Evolutionary conservation across 2,888 invertebrate species (phyloP), one percentile per base, ranked within the genome.

Genomic region (Agrochola circellaris): DNA sequence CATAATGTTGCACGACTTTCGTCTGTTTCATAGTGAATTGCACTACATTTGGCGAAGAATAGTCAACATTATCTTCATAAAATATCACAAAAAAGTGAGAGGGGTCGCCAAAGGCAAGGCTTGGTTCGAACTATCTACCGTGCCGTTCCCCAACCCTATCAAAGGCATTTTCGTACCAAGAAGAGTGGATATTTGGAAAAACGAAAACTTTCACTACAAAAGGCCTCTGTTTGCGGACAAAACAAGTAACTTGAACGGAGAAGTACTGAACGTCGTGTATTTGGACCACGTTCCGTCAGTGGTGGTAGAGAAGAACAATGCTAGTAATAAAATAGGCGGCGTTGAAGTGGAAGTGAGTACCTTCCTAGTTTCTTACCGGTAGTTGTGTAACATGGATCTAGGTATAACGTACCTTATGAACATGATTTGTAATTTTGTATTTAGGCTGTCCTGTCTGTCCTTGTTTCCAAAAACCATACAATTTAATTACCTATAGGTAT

Each of bases 31-130:
- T 71, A 96, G 97, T 82, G 97, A 98, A 9, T 94, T 98, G 81
- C 97, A 98, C 88, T 98, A 98, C 88, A 92, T 98, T 23, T 98
- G 98, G 98, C 98, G 97, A 81, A 97, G 98, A 81, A 97, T 98
- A 68, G 97, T 98, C 30, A 98, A 98, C 87, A 97, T 98, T 0
- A 93, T 98, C 13, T 98, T 98, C 85, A 94, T 98, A 23, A 97
- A 97, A 68, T 97, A 97, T 86, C 97, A 97, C 88, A 94, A 88
- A 69, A 93, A 94, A 86, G 84, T 92, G 70, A 81, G 67, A 80
- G 93, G 92, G 0, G 68, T 85, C 0, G 56, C 86, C 6, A 94
- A 92, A 79, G 93, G 92, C 83, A 95, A 94, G 45, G 95, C 97
- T 30, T 98, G 98, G 97, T 98, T 97, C 83, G 98, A 98, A 89